phyloP scores from a whole-genome alignment of 2,888 invertebrate species.

The Machimus atricapillus region DNA sequence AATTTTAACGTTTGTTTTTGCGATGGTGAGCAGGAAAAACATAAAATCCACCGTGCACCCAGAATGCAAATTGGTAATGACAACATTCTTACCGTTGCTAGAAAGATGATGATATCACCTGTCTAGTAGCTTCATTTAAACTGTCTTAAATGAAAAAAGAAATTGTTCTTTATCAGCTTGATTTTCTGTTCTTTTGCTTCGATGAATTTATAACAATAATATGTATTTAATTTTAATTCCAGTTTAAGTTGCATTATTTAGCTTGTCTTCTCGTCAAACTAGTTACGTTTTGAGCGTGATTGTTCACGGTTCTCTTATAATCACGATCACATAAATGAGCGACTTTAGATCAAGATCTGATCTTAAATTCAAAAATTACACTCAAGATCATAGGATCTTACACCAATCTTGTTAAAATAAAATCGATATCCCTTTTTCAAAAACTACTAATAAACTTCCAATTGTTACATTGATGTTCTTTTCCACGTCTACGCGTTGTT shows the following conservation, averaged over 20 bases:
- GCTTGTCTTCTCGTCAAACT: too few species aligned
- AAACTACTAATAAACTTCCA: neutral
- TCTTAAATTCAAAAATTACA: neutral
- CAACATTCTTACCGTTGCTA: neutral
- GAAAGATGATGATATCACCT: neutral
- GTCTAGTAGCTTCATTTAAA: neutral
- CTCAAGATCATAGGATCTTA: neutral
- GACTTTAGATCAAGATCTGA: neutral
- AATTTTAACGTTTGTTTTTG: neutral
- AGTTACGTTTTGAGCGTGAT: neutral
- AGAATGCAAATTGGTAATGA: neutral
- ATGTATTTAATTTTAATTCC: too few species aligned
- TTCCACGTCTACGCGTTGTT: too few species aligned
- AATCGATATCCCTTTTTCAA: neutral
- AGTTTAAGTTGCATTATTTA: too few species aligned
- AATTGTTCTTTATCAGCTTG: neutral
- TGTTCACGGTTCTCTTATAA: neutral
- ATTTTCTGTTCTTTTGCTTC: neutral
- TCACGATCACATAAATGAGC: neutral
- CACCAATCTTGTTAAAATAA: neutral
- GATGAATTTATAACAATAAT: too few species aligned
- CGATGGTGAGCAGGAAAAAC: neutral
- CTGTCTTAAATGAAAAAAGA: neutral
- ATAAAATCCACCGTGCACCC: neutral
- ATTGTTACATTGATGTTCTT: neutral